Base-by-base conservation (phyloP, 2,113 vertebrate species). In the Sebastes fasciatus region DNA sequence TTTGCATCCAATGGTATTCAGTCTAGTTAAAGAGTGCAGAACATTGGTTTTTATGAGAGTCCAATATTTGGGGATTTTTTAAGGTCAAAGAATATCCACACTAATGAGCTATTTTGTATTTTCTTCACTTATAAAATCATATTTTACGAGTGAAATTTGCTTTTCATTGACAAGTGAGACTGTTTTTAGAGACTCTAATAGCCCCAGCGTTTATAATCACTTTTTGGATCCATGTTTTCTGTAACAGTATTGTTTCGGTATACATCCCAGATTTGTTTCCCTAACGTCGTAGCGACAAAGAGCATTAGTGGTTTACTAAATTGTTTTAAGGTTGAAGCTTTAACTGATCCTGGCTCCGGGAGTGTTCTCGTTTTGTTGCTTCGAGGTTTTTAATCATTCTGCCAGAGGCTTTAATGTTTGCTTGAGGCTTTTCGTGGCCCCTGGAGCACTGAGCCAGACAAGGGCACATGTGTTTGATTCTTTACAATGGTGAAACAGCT, bases 371-470 rank as follows among this genome's bases (percentile, higher is more conserved):
- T 89, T 87, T 63, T 54, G 79, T 80, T 84, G 71, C 87, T 74
- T 60, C n/a, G 51, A 85, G 91, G 63, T 75, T 84, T 88, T 80
- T 83, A 87, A 82, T 84, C 65, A 65, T 84, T 86, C 70, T 79
- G 87, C 84, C 80, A 80, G 77, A 84, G 85, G 85, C 87, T 83
- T 85, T 65, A 79, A 74, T 75, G 77, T 84, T 91, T 80, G 88
- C 86, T 87, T 9, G 74, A 88, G 91, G 89, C 87, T 75, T 84
- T 89, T 70, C 79, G 71, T 85, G 62, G 76, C 79, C 87, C 87
- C 80, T 76, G 77, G 86, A 91, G 82, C 80, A 55, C 68, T 63
- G 21, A 81, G 74, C 51, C 51, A 88, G 71, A 60, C 63, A 74
- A 61, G 57, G 52, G 34, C 65, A 62, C 46, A 17, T 54, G 48